phyloP scores from a whole-genome alignment of 2,113 vertebrate species.

The Tragelaphus buxtoni region DNA sequence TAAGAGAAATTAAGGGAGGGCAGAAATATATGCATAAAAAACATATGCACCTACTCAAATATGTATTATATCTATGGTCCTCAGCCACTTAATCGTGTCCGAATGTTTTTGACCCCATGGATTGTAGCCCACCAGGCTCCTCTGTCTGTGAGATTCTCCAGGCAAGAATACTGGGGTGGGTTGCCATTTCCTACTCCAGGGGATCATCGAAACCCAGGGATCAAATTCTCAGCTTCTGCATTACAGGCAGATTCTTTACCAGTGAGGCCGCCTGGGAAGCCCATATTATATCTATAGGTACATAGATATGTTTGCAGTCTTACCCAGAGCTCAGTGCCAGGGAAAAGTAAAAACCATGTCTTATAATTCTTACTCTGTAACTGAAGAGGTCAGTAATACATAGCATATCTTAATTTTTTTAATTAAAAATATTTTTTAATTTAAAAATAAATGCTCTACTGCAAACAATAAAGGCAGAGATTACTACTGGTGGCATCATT shows the following conservation, averaged over 20 bases:
- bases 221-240: background rate
- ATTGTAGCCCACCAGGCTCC: background rate
- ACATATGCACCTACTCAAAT: background rate
- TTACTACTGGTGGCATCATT: too few species aligned
- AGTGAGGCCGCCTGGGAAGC: background rate
- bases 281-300: background rate
- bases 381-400: background rate
- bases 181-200: background rate
- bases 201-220: background rate
- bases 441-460: background rate
- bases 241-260: background rate
- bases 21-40: background rate
- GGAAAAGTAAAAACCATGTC: background rate
- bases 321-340: background rate
- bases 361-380: background rate
- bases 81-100: background rate
- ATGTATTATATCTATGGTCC: background rate
- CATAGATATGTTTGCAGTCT: background rate
- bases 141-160: background rate
- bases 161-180: background rate
- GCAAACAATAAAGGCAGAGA: background rate
- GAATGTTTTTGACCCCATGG: background rate
- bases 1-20: background rate
- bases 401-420: background rate
- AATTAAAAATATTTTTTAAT: background rate